Evolutionary conservation across 2,113 vertebrate genomes (phyloP).

Genomic region (Bos indicus): DNA sequence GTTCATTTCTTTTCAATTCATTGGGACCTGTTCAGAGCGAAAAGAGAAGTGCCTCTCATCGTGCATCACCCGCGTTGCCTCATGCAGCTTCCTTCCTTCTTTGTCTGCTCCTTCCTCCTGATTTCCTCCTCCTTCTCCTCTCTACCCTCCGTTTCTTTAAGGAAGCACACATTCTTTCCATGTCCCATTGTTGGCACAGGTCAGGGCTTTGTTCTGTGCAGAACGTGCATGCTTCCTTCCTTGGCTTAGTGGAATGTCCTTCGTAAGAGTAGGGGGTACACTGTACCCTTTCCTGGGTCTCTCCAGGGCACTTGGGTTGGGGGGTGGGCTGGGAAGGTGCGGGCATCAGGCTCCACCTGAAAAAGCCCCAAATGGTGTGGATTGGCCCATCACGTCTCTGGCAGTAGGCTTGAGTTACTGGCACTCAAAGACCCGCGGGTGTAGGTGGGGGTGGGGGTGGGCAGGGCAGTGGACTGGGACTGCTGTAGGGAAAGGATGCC

Average conservation of each 20-base stretch:
- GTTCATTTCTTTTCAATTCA: not conserved
- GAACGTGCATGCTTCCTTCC: not conserved
- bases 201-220: not conserved
- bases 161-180: not conserved
- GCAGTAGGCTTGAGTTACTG: not conserved
- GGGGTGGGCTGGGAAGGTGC: not conserved
- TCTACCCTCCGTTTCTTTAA: not conserved
- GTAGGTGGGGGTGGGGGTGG: no score
- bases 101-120: not conserved
- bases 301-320: not conserved
- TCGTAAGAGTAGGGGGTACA: fast-evolving
- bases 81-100: not conserved
- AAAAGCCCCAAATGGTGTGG: not conserved
- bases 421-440: not conserved
- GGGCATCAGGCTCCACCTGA: not conserved
- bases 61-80: not conserved
- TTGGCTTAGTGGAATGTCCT: not conserved
- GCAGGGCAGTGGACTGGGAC: not conserved
- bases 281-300: not conserved
- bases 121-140: not conserved
- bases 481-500: not conserved
- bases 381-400: not conserved
- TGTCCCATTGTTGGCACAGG: not conserved
- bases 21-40: not conserved
- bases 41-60: not conserved